phyloP scores from a whole-genome alignment of 2,888 invertebrate species.

The Himalopsyche anomala region DNA sequence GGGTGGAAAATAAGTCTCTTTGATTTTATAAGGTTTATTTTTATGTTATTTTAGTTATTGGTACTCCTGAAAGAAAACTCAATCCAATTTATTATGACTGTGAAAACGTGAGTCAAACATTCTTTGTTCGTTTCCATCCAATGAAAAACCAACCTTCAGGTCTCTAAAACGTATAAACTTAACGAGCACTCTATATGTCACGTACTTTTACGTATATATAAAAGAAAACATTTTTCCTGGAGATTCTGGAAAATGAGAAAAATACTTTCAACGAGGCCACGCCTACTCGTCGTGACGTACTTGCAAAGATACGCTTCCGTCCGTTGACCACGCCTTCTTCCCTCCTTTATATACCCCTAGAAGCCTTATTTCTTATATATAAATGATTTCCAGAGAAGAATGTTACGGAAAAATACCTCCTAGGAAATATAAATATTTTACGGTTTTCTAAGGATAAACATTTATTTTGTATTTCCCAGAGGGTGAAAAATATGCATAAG shows the following conservation, averaged over 20 bases:
- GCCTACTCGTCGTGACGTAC: constrained; percentile 50
- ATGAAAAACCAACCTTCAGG: constrained; percentile 47
- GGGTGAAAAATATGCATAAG: constrained; percentile 19
- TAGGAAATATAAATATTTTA: constrained; percentile 21
- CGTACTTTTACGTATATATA: constrained; percentile 47
- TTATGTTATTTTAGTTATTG: not conserved
- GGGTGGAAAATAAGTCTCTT: not conserved
- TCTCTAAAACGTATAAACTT: constrained; percentile 46
- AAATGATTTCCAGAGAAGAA: constrained; percentile 15
- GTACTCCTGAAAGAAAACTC: not conserved
- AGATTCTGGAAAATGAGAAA: constrained; percentile 58
- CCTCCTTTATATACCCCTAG: constrained; percentile 49
- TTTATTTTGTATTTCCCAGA: constrained; percentile 25
- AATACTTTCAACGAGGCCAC: constrained; percentile 55
- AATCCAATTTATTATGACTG: constrained; percentile 3
- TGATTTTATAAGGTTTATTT: not conserved
- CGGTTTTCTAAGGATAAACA: constrained; percentile 31
- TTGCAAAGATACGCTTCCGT: constrained; percentile 55
- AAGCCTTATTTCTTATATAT: constrained; percentile 32
- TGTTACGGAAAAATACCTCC: constrained; percentile 1
- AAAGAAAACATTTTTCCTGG: constrained; percentile 52
- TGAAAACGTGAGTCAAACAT: constrained; percentile 44
- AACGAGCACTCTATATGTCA: constrained; percentile 45
- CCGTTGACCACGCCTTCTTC: constrained; percentile 60
- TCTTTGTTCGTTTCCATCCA: constrained; percentile 46